These are phyloP conservation scores for Adelognathus sp. DNA, from an alignment of 2,888 invertebrate genomes.

Conservation along the genomic window DNA sequence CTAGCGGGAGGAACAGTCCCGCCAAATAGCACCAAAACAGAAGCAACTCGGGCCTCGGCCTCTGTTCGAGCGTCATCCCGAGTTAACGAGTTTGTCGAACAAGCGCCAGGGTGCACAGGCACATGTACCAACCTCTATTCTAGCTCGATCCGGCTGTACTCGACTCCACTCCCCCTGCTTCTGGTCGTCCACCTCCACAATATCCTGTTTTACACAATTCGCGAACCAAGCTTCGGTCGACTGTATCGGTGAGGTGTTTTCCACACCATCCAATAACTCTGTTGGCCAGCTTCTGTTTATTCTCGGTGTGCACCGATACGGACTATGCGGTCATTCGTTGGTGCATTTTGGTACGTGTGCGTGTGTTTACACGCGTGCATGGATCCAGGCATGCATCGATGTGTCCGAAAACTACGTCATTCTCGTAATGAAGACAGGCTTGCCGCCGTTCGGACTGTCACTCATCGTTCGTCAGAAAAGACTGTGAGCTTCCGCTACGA, in stretches of 20 bases:
- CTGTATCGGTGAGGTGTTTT: slow-evolving; percentile 29
- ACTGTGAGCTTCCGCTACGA: not conserved
- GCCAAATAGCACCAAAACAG: not conserved
- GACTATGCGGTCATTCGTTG: slow-evolving; percentile 15
- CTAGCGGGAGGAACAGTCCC: not conserved
- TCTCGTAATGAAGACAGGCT: not conserved
- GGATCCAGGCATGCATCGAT: no score
- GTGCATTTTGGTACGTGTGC: not conserved
- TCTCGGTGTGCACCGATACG: not conserved
- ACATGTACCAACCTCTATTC: slow-evolving; percentile 16
- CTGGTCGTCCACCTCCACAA: not conserved
- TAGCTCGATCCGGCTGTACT: slow-evolving; percentile 16
- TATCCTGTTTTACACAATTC: slow-evolving; percentile 32
- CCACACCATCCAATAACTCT: slow-evolving; percentile 40
- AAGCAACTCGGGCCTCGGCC: slow-evolving; percentile 20
- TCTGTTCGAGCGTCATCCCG: slow-evolving; percentile 48
- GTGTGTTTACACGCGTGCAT: not conserved
- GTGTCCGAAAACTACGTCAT: no score
- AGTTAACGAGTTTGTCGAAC: slow-evolving; percentile 61
- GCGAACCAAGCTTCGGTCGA: slow-evolving; percentile 40
- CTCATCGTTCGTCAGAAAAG: not conserved
- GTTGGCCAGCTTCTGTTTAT: slow-evolving; percentile 16
- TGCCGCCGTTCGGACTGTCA: not conserved
- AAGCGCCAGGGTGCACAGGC: slow-evolving; percentile 21
- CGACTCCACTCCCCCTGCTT: not conserved